A percentile compares a stretch with the other conserved stretches of the same genome.
These are phyloP conservation scores for Spinibarbus caldwelli DNA, from an alignment of 2,797 vertebrate species.

Conservation along the genomic window DNA sequence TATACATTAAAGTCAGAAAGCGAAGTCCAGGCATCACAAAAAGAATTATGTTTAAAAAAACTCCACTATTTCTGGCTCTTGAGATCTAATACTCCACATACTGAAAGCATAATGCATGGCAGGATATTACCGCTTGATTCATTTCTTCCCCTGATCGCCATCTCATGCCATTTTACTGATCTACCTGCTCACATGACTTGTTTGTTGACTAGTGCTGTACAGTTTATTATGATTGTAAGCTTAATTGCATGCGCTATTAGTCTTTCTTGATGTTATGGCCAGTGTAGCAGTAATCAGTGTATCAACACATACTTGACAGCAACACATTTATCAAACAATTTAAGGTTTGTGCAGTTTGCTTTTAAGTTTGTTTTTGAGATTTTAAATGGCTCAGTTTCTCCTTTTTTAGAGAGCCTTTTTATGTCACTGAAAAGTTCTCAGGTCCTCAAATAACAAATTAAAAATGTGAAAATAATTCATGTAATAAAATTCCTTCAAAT, in stretches of 20 bases:
- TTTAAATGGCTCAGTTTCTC: neutral
- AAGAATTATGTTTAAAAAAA: neutral
- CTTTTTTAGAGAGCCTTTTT: too few relatives aligned
- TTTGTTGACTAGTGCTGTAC: slow-evolving; percentile 20
- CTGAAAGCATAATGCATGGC: neutral
- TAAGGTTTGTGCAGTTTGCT: neutral
- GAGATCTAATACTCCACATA: slow-evolving; percentile 6
- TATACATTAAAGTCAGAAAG: neutral
- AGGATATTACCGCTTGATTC: neutral
- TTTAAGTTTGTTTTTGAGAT: slow-evolving; percentile 22
- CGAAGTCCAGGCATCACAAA: slow-evolving; percentile 1
- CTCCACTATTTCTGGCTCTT: neutral
- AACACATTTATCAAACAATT: slow-evolving; percentile 25
- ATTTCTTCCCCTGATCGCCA: neutral
- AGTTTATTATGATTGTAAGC: slow-evolving; percentile 30
- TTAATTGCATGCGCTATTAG: slow-evolving; percentile 24
- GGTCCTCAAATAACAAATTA: too few relatives aligned
- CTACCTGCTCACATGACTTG: slow-evolving; percentile 17
- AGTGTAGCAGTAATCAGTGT: slow-evolving; percentile 33
- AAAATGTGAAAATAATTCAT: too few relatives aligned
- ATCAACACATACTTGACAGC: slow-evolving; percentile 28
- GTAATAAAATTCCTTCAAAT: too few relatives aligned
- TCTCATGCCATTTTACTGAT: slow-evolving; percentile 3
- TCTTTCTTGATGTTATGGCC: slow-evolving; percentile 16
- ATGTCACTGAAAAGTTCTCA: too few relatives aligned